Conservation (phyloP, 2,888 invertebrate species). For the Hydrotaea diabolus region DNA sequence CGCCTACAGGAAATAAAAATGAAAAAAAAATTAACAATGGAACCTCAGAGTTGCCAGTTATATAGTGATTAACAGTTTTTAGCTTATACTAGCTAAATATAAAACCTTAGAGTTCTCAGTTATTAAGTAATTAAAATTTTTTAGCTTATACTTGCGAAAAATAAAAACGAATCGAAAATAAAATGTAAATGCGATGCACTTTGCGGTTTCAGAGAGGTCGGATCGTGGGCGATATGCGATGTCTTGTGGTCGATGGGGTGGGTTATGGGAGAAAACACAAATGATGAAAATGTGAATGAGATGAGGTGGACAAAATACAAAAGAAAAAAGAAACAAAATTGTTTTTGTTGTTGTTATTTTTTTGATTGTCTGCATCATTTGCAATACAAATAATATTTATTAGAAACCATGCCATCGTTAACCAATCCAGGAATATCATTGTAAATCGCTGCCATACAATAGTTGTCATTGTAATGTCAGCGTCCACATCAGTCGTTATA, state of each 20-base stretch:
- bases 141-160: no score
- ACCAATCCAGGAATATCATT: conserved; percentile 50
- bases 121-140: no score
- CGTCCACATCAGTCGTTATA: conserved; percentile 24
- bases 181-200: neutral
- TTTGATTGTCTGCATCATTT: conserved; percentile 56
- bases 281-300: conserved; percentile 8
- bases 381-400: conserved; percentile 62
- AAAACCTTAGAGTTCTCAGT: no score
- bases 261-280: conserved; percentile 1
- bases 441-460: conserved; percentile 38
- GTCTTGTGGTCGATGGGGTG: no score
- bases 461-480: neutral
- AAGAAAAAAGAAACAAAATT: conserved; percentile 43
- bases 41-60: no score
- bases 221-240: neutral
- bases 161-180: no score
- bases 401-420: conserved; percentile 54
- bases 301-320: conserved; percentile 12
- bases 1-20: no score
- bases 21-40: no score
- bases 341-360: conserved; percentile 37
- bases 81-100: no score
- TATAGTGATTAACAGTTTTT: no score
- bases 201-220: neutral